A percentile compares a stretch with the other conserved stretches of the same genome.
These are phyloP conservation scores for Peromyscus maniculatus DNA, from an alignment of 2,113 vertebrate genomes.

Conservation along the genomic window DNA sequence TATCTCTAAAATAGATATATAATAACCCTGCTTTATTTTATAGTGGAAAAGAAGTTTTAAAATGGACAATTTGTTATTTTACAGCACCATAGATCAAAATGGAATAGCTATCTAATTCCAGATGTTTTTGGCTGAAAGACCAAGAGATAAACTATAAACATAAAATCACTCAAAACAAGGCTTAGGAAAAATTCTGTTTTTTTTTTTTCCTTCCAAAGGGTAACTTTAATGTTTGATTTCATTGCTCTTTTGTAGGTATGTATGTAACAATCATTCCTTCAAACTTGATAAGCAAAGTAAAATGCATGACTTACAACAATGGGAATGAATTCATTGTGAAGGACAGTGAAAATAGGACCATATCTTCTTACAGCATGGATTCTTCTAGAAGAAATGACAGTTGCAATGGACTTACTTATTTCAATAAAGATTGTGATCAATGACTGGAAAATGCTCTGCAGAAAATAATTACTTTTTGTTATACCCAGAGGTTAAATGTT, in stretches of 20 bases:
- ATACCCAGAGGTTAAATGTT: conserved; percentile 52
- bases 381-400: conserved; percentile 22
- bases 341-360: neutral
- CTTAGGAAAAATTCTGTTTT: neutral
- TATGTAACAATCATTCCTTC: neutral
- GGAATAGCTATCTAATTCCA: neutral
- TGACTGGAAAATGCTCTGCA: conserved; percentile 11
- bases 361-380: neutral
- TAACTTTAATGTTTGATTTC: neutral
- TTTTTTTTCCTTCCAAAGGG: neutral
- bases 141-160: neutral
- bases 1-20: neutral
- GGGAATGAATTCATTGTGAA: neutral
- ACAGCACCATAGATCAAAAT: neutral
- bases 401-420: conserved; percentile 20
- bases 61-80: neutral
- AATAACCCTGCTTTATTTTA: neutral
- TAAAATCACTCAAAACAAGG: neutral
- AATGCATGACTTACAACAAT: neutral
- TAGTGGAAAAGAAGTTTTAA: neutral
- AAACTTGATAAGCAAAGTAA: neutral
- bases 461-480: conserved; percentile 59
- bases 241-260: neutral
- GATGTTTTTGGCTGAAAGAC: neutral
- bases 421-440: conserved; percentile 10